A percentile compares a stretch with the other conserved stretches of the same genome.
Conservation (phyloP, 2,113 vertebrate species). For the Cynoglossus semilaevis region DNA sequence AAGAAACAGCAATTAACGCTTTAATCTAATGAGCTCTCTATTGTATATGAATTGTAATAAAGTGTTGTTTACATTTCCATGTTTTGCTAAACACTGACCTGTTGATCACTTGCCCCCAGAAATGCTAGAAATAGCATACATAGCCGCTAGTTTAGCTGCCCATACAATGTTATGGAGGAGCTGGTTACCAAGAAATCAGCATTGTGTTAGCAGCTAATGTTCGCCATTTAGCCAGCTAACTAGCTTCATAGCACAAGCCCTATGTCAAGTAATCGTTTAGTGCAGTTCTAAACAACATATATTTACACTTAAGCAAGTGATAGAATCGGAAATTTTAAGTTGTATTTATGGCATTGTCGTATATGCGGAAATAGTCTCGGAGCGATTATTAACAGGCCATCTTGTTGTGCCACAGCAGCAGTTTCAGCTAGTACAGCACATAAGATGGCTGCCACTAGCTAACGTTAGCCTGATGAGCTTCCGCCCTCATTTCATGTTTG, state of each 20-base stretch:
- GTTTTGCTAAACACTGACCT: constrained; percentile 20
- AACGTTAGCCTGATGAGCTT: constrained; percentile 67
- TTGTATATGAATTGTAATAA: no score
- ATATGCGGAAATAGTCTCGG: constrained; percentile 57
- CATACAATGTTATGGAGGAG: constrained; percentile 41
- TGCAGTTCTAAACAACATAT: not conserved
- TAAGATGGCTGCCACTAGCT: constrained; percentile 81
- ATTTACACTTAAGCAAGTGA: constrained; percentile 7
- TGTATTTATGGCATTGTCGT: constrained; percentile 1
- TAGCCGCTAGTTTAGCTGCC: constrained; percentile 75
- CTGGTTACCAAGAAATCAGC: constrained; percentile 64
- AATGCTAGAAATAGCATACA: constrained; percentile 69
- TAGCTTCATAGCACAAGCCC: constrained; percentile 67
- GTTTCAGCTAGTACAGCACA: constrained; percentile 66
- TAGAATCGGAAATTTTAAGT: no score
- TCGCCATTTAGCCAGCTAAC: constrained; percentile 75
- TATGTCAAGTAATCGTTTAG: not conserved
- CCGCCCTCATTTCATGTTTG: constrained; percentile 66
- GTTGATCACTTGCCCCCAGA: constrained; percentile 52
- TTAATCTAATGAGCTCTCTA: no score
- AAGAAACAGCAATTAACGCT: no score
- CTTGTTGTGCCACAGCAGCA: constrained; percentile 74
- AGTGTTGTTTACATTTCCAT: not conserved
- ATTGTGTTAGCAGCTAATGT: constrained; percentile 75
- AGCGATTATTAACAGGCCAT: constrained; percentile 69